Evolutionary conservation across 2,888 invertebrate species (phyloP), one percentile per base, ranked within the genome.

Genomic region (Xiphydria camelus): DNA sequence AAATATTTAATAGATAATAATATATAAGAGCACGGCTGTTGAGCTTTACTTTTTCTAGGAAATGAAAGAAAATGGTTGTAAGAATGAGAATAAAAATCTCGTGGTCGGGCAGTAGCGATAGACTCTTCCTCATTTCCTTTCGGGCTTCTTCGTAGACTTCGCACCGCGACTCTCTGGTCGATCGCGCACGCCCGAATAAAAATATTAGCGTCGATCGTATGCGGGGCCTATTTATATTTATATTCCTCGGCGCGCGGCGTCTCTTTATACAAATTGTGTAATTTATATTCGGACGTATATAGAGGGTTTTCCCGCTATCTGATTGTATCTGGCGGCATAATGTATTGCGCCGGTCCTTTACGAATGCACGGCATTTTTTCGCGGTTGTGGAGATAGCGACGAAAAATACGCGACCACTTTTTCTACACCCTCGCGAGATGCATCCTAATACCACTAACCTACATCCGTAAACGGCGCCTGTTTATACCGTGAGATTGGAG

Each of bases 231-330:
- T 26, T 26, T 26, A 26, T 26, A 26, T 26, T 26, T 26, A 26
- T 26, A 26, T 7, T 12, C 10, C 26, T 10, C 10, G 12, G 26
- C 10, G 10, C 1, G 14, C 12, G 14, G 14, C 14, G 12, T 26
- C 26, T 21, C 47, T 62, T 62, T 55, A 58, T 54, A 60, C 54
- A 60, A 61, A 61, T 56, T 53, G 54, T 44, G 56, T 53, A 58
- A 61, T 61, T 58, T 61, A 53, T 60, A 47, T 25, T 21, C 21
- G 29, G 33, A 18, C 15, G 15, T 12, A 25, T 10, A 17, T n/a
- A 9, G 22, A 17, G 26, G 10, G 26, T 1, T 7, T 10, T 14
- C 10, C 40, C 49, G 47, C 56, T 53, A 50, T 45, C 45, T 39
- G 44, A 51, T 54, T 53, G 34, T 38, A 35, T 38, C 33, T n/a